Evolutionary conservation across 2,113 vertebrate genomes (phyloP).

Genomic region (Notechis scutatus): DNA sequence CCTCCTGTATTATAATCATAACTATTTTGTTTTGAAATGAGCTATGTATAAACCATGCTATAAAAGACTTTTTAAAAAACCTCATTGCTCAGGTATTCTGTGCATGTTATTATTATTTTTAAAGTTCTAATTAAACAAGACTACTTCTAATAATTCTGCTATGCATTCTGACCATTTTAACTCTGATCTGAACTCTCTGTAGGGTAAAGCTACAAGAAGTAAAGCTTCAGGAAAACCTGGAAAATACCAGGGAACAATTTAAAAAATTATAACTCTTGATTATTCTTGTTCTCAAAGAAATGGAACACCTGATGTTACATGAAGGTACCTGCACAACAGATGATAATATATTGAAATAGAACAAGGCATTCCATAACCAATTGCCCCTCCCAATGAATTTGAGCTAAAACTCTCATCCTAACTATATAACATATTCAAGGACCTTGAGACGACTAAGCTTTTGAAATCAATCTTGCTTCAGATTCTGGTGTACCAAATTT

Average conservation of each 20-base stretch:
- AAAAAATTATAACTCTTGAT: background rate
- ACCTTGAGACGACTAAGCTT: background rate
- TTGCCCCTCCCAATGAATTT: background rate
- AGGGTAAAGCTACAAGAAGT: background rate
- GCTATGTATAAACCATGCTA: background rate
- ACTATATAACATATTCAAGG: background rate
- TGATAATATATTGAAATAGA: background rate
- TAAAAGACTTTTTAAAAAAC: background rate
- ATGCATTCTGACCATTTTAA: background rate
- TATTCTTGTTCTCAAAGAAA: background rate
- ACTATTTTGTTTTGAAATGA: background rate
- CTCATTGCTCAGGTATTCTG: background rate
- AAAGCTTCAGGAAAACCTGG: background rate
- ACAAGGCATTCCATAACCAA: background rate
- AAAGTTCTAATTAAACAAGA: background rate
- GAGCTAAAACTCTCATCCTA: background rate
- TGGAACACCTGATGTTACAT: background rate
- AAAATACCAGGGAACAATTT: background rate
- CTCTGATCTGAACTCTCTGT: background rate
- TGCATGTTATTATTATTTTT: background rate
- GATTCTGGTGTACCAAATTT: background rate
- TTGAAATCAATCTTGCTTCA: background rate
- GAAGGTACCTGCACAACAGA: background rate
- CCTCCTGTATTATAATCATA: background rate
- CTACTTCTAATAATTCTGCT: background rate